These are phyloP conservation scores for Drosophila paranaensis DNA, from an alignment of 2,888 invertebrate genomes.

Conservation along the genomic window DNA sequence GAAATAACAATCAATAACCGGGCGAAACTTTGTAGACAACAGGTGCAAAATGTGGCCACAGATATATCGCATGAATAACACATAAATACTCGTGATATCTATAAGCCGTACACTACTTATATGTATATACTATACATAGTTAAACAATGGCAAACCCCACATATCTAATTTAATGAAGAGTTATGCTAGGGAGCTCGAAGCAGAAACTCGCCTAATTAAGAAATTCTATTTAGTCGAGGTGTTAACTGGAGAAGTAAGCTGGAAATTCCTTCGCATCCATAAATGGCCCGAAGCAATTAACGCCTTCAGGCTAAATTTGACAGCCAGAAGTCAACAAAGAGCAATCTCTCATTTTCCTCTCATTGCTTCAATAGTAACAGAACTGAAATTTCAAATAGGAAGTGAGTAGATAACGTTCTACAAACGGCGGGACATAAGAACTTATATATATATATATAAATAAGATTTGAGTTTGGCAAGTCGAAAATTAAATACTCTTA, in stretches of 20 bases:
- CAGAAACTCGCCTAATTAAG: conserved; percentile 14
- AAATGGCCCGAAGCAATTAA: conserved; percentile 44
- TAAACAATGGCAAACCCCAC: background rate
- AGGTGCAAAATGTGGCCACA: conserved; percentile 34
- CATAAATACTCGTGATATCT: conserved; percentile 19
- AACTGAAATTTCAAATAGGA: conserved; percentile 15
- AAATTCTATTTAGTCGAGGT: conserved; percentile 22
- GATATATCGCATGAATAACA: conserved; percentile 14
- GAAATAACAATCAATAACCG: conserved; percentile 15
- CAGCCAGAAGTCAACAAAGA: conserved; percentile 20
- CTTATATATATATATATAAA: conserved; percentile 1
- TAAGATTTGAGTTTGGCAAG: background rate
- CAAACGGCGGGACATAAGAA: background rate
- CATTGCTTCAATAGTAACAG: background rate
- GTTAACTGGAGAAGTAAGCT: conserved; percentile 11
- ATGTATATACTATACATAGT: no score
- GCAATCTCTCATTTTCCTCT: conserved; percentile 2
- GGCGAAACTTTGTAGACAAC: conserved; percentile 11
- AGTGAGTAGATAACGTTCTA: conserved; percentile 14
- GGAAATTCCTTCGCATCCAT: conserved; percentile 8
- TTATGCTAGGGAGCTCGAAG: no score
- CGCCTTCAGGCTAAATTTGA: conserved; percentile 53
- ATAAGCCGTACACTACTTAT: background rate
- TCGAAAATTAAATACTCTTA: background rate
- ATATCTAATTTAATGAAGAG: background rate